These are phyloP conservation scores for Tenthredo amoena DNA, from an alignment of 2,888 invertebrate genomes.

Conservation along the genomic window DNA sequence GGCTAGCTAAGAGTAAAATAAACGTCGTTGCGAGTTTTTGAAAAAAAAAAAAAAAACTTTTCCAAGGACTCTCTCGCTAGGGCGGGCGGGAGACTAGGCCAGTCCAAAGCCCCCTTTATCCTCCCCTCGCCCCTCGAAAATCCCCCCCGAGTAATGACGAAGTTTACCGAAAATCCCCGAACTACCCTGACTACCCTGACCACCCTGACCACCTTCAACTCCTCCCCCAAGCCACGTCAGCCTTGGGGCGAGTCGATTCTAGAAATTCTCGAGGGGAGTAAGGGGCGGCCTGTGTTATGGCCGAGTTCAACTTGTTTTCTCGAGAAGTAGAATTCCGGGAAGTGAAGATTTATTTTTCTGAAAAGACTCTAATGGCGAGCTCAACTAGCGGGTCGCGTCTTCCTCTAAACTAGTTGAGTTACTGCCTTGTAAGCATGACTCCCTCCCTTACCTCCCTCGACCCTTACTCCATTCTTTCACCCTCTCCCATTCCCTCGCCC, in stretches of 20 bases:
- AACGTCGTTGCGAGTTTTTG: constrained; percentile 53
- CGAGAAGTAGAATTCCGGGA: constrained; percentile 54
- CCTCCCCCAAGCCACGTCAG: constrained; percentile 47
- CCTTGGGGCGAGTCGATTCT: constrained; percentile 49
- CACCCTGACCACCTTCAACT: constrained; percentile 51
- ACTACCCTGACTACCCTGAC: constrained; percentile 47
- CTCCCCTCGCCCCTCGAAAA: neutral
- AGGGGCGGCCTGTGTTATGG: constrained; percentile 1
- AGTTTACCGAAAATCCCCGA: constrained; percentile 19
- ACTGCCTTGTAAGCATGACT: constrained; percentile 72
- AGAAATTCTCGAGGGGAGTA: constrained; percentile 46
- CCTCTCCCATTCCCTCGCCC: neutral
- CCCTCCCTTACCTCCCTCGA: constrained; percentile 42
- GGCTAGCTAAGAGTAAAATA: constrained; percentile 53
- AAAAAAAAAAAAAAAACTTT: constrained; percentile 34
- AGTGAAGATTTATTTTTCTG: constrained; percentile 76
- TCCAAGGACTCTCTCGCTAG: constrained; percentile 32
- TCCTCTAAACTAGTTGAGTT: constrained; percentile 72
- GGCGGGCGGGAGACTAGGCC: neutral
- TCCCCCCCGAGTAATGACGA: neutral
- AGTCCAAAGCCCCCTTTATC: neutral
- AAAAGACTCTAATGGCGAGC: constrained; percentile 74
- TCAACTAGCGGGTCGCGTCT: constrained; percentile 65
- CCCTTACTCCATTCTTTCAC: constrained; percentile 37
- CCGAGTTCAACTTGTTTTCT: constrained; percentile 51